Evolutionary conservation across 2,113 vertebrate genomes (phyloP).

Genomic region (Trochalopteron elliotii): DNA sequence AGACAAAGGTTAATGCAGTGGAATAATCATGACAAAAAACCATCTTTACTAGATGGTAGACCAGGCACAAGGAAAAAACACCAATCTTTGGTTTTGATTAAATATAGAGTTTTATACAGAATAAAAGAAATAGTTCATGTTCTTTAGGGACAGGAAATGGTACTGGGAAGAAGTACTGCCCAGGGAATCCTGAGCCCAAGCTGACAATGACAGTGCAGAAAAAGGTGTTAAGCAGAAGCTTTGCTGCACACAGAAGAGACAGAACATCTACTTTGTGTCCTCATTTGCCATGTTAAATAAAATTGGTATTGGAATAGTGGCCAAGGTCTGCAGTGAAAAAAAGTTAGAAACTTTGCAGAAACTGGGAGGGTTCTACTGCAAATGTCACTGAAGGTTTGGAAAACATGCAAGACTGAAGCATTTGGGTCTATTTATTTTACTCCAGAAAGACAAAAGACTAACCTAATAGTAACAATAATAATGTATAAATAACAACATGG

Average conservation of each 20-base stretch:
- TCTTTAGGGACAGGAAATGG: neutral
- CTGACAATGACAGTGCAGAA: neutral
- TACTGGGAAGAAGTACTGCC: neutral
- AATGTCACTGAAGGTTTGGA: neutral
- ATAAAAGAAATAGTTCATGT: neutral
- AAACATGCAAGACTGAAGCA: neutral
- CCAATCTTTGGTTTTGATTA: neutral
- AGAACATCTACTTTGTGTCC: neutral
- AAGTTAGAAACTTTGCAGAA: neutral
- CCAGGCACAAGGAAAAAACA: neutral
- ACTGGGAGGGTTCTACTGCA: neutral
- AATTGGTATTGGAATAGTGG: neutral
- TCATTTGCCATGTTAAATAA: neutral
- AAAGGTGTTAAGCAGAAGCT: neutral
- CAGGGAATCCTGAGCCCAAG: neutral
- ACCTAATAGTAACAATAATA: neutral
- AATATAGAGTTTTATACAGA: neutral
- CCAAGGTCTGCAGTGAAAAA: neutral
- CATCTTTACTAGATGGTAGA: neutral
- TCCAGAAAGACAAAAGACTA: rapidly evolving
- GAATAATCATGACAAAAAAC: neutral
- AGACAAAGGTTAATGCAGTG: neutral
- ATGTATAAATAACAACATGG: neutral
- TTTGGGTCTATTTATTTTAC: neutral
- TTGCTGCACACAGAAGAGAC: neutral